A percentile compares a stretch with the other conserved stretches of the same genome.
Conservation (phyloP, 1,140 invertebrate species). For the Ceratitis capitata region DNA sequence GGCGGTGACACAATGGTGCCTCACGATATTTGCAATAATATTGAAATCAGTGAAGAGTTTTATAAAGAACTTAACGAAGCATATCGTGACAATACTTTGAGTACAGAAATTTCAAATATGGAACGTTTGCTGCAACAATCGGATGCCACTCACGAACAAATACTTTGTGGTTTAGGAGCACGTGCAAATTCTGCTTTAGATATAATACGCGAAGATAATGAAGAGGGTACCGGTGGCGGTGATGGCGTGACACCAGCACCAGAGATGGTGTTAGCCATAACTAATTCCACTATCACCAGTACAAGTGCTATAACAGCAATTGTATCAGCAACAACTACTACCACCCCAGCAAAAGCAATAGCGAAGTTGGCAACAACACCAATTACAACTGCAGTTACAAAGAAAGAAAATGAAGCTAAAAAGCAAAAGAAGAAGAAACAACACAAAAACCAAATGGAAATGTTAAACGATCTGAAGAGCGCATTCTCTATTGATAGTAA, state of each 20-base stretch:
- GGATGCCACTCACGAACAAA: constrained; percentile 46
- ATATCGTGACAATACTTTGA: constrained; percentile 77
- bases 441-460: constrained; percentile 61
- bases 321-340: neutral
- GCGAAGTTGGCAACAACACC: neutral
- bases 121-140: constrained; percentile 52
- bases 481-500: constrained; percentile 37
- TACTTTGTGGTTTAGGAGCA: constrained; percentile 38
- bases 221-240: constrained; percentile 53
- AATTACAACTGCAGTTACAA: constrained; percentile 26
- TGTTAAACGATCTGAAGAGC: constrained; percentile 60
- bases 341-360: neutral
- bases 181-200: constrained; percentile 62
- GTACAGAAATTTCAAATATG: constrained; percentile 54
- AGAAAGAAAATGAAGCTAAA: constrained; percentile 46
- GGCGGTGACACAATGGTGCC: constrained; percentile 52
- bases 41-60: constrained; percentile 88
- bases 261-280: neutral
- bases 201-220: constrained; percentile 80
- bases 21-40: constrained; percentile 49
- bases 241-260: too few species aligned
- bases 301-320: constrained; percentile 39
- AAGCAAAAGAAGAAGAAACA: constrained; percentile 62
- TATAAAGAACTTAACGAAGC: constrained; percentile 88
- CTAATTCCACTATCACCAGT: neutral